Evolutionary conservation across 92 coral and sea anemone species (phyloP).

Genomic region (Phenganax stokvisi): DNA sequence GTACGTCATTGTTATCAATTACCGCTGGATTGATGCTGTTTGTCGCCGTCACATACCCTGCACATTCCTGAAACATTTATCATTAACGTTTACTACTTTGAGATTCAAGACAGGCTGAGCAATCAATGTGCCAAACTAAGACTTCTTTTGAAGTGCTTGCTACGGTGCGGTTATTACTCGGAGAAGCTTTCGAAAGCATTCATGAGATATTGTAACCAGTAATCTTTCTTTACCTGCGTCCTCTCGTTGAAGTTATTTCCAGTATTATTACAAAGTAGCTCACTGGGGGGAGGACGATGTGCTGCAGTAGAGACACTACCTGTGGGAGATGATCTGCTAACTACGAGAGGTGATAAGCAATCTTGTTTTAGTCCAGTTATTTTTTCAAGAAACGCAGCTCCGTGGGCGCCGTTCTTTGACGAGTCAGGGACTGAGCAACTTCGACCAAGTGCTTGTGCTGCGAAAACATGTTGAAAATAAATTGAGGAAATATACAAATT

Average conservation of each 20-base stretch:
- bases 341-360: constrained; percentile 36
- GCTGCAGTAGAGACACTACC: neutral
- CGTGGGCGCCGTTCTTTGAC: constrained; percentile 10
- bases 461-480: too few relatives aligned
- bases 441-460: constrained; percentile 34
- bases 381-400: constrained; percentile 6
- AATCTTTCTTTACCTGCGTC: constrained; percentile 19
- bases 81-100: neutral
- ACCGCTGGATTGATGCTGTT: constrained; percentile 37
- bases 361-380: constrained; percentile 17
- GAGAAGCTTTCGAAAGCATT: too few relatives aligned
- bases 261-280: constrained; percentile 24
- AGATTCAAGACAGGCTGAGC: neutral
- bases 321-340: constrained; percentile 30
- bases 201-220: too few relatives aligned
- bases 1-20: constrained; percentile 33
- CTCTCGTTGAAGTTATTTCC: constrained; percentile 31
- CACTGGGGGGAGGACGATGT: constrained; percentile 28
- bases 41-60: constrained; percentile 24
- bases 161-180: too few relatives aligned
- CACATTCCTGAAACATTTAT: constrained; percentile 21
- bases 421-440: constrained; percentile 35
- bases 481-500: too few relatives aligned
- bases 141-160: neutral
- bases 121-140: neutral